These are phyloP conservation scores for Typhlomys cinereus DNA, from an alignment of 2,113 vertebrate genomes.

Conservation along the genomic window DNA sequence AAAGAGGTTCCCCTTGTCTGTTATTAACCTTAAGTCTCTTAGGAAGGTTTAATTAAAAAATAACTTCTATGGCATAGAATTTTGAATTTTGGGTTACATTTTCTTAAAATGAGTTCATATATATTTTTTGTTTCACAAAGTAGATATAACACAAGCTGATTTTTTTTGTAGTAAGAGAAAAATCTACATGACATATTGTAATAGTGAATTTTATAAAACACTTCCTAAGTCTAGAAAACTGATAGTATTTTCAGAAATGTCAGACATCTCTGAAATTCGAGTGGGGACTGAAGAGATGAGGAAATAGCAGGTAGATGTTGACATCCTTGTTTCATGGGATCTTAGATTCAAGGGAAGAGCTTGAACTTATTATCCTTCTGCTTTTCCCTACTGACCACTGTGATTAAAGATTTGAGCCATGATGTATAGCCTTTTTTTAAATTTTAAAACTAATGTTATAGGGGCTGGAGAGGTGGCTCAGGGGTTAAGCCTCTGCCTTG, in stretches of 20 bases:
- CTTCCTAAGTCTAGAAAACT: constrained; percentile 5
- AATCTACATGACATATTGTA: neutral
- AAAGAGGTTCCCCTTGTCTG: too few species aligned
- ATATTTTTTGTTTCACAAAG: constrained; percentile 5
- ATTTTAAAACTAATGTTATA: constrained; percentile 18
- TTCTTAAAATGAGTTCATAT: constrained; percentile 32
- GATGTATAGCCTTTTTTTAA: neutral
- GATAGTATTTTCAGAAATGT: neutral
- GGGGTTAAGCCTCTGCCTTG: too few species aligned
- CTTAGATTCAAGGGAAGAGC: neutral
- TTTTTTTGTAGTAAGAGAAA: neutral
- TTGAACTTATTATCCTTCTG: neutral
- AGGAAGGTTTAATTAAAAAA: constrained; percentile 38
- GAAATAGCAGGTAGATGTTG: neutral
- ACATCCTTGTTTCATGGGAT: neutral
- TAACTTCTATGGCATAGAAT: neutral
- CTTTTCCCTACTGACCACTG: neutral
- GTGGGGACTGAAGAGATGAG: neutral
- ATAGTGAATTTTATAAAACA: neutral
- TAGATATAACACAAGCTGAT: neutral
- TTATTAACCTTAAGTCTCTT: too few species aligned
- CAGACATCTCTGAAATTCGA: neutral
- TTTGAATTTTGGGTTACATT: neutral
- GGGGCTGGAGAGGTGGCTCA: too few species aligned
- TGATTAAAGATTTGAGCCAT: neutral